Evolutionary conservation across 2,113 vertebrate species (phyloP), one percentile per base, ranked within the genome.

Genomic region (Gadus macrocephalus): DNA sequence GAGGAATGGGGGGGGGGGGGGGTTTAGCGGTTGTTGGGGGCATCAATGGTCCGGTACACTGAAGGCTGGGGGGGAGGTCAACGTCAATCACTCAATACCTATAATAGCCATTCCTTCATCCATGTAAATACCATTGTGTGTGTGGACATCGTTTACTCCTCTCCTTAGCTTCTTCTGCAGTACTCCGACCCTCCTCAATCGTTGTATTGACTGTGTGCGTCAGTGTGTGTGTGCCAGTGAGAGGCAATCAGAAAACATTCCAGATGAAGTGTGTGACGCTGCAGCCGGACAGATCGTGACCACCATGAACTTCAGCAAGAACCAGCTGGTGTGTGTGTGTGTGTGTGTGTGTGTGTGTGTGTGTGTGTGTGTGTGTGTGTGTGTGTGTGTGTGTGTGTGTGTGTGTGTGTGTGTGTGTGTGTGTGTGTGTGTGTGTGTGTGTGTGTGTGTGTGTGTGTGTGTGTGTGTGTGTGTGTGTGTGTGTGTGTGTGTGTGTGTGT

Each of bases 291-390:
- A 81, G 1, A 69, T 78, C 2, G 74, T 99, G 64, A 62, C 83
- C 72, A 91, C 83, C 0, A 62, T 94, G 62, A 93, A 98, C 88
- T 96, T 99, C 88, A 96, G 96, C 91, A 98, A 93, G 88, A 99
- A 99, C 80, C 93, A 93, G 74, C 92, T 98, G 20, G 53, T 56
- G 53, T 56, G 53, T 56, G 16, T 59, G 56, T 49, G 42, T 49
- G 42, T 49, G 59, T 19, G 19, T 61, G 59, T 14, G 59, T 22
- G 20, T 61, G 59, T 59, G 1, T 19, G 59, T 15, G 31, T 49
- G 1, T 49, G 12, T 49, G 42, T 49, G 8, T 49, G 42, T 49
- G 20, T 20, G 20, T 20, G 20, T 20, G 20, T 20, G 20, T 20
- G 20, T 20, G 20, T 20, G 20, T 20, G 68, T 79, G 75, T 76